Evolutionary conservation across 2,113 vertebrate species (phyloP).

Genomic region (Pimephales promelas): DNA sequence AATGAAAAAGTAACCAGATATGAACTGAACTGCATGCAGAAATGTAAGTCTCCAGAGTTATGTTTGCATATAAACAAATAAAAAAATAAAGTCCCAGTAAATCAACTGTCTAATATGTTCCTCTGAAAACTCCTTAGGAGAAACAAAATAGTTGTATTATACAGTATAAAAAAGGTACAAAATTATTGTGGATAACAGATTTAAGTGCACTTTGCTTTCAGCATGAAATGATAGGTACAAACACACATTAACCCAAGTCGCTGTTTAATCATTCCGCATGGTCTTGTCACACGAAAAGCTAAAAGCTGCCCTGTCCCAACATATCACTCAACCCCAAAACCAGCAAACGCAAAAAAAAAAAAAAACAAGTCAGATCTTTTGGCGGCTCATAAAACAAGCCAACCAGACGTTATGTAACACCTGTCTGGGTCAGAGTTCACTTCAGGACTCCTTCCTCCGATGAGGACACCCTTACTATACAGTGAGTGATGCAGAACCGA

Average conservation of each 20-base stretch:
- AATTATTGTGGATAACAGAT: background rate
- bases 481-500: background rate
- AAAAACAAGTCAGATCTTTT: background rate
- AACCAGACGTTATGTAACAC: conserved; percentile 31
- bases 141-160: background rate
- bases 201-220: background rate
- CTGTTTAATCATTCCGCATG: background rate
- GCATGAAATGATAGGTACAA: background rate
- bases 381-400: background rate
- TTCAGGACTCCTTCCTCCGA: background rate
- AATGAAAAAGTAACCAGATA: too few species aligned
- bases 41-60: background rate
- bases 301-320: conserved; percentile 25
- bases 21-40: background rate
- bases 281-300: background rate
- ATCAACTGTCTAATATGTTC: background rate
- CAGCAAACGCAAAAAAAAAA: conserved; percentile 5
- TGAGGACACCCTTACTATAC: background rate
- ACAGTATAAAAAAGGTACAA: background rate
- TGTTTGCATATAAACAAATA: background rate
- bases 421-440: conserved; percentile 25
- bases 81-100: too few species aligned
- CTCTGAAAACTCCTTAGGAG: background rate
- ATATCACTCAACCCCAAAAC: conserved; percentile 11
- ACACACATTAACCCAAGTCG: background rate